Evolutionary conservation across 2,113 vertebrate species (phyloP).

Genomic region (Pionites leucogaster): DNA sequence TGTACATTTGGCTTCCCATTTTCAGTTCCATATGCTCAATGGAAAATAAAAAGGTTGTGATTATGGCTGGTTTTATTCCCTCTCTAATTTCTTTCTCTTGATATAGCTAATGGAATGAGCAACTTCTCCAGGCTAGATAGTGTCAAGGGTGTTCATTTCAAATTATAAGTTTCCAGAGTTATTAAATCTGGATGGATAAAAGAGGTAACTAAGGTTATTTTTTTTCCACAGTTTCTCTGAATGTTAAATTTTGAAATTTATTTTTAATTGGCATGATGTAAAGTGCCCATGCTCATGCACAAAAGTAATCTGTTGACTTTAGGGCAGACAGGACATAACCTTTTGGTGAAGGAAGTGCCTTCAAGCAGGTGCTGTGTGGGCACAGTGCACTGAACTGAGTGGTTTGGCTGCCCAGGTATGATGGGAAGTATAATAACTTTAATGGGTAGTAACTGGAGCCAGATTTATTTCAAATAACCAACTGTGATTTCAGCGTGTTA

Average conservation of each 20-base stretch:
- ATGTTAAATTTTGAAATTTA: background rate
- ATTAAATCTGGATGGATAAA: background rate
- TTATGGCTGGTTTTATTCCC: background rate
- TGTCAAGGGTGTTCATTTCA: background rate
- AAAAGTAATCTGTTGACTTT: background rate
- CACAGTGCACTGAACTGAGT: background rate
- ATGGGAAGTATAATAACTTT: background rate
- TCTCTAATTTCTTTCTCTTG: background rate
- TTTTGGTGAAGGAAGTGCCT: background rate
- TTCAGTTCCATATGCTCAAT: background rate
- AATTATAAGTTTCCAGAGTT: background rate
- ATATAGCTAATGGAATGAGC: background rate
- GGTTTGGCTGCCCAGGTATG: background rate
- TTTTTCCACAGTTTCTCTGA: background rate
- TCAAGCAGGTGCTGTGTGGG: background rate
- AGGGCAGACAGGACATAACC: background rate
- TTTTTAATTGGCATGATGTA: background rate
- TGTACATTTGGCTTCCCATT: background rate
- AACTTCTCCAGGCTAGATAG: background rate
- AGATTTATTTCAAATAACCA: background rate
- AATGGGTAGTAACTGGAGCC: background rate
- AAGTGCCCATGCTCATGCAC: background rate
- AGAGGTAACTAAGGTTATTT: background rate
- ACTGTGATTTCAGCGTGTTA: background rate
- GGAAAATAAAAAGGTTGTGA: background rate